Conservation (phyloP, 2,888 invertebrate genomes). For the Pollenia amentaria region DNA sequence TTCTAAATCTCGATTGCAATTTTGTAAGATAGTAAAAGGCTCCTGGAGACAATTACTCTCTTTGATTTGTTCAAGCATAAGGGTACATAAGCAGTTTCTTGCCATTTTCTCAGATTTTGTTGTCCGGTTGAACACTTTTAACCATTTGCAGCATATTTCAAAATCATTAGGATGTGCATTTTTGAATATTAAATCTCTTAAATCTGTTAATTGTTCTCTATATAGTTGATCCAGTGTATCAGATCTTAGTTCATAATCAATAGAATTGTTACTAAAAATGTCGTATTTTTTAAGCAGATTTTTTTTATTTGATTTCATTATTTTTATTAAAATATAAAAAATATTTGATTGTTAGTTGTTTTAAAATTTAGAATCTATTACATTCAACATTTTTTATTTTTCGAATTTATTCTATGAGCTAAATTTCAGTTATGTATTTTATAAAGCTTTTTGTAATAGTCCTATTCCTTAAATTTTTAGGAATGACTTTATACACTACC, state of each 20-base stretch:
- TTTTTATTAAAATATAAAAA: conserved; percentile 44
- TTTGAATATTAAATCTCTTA: conserved; percentile 76
- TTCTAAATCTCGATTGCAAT: conserved; percentile 76
- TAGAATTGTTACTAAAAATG: conserved; percentile 67
- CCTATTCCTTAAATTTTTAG: no score
- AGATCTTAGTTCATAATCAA: conserved; percentile 74
- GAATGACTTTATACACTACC: no score
- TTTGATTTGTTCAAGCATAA: conserved; percentile 79
- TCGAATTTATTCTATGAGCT: no score
- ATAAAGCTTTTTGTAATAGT: no score
- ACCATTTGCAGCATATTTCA: conserved; percentile 79
- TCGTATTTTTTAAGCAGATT: conserved; percentile 15
- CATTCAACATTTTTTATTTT: no score
- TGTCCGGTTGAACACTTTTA: conserved; percentile 79
- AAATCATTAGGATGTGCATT: conserved; percentile 75
- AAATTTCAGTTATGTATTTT: no score
- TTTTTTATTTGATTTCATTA: conserved; percentile 38
- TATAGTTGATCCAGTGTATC: conserved; percentile 77
- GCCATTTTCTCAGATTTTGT: conserved; percentile 78
- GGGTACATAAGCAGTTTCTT: conserved; percentile 80
- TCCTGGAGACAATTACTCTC: conserved; percentile 72
- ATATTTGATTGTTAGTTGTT: no score
- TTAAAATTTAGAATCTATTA: no score
- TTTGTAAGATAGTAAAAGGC: conserved; percentile 78
- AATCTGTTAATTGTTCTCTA: conserved; percentile 76